Percentiles rank a stretch among this genome's conserved stretches.
Evolutionary conservation across 2,113 vertebrate genomes (phyloP).

Genomic region (Vireo altiloquus): DNA sequence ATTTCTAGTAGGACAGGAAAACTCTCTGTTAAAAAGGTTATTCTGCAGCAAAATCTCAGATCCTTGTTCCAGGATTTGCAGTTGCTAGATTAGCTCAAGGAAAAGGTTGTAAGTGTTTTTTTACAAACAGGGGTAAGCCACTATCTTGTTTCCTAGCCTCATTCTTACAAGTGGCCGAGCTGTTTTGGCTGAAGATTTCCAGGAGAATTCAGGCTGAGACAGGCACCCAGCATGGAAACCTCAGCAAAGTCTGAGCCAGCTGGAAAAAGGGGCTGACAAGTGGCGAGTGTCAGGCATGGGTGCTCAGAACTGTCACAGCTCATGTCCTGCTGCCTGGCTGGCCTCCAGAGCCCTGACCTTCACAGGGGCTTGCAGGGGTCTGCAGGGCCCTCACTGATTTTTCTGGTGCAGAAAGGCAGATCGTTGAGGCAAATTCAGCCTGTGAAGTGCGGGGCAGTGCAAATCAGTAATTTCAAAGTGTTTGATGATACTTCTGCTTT

Average conservation of each 20-base stretch:
- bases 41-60: constrained; percentile 23
- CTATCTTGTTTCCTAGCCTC: constrained; percentile 10
- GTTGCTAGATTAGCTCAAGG: constrained; percentile 34
- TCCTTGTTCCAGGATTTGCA: constrained; percentile 33
- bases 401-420: neutral
- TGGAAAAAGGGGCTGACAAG: neutral
- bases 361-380: neutral
- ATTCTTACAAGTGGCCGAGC: neutral
- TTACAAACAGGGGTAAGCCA: neutral
- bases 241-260: neutral
- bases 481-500: neutral
- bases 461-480: neutral
- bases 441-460: neutral
- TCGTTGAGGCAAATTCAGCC: neutral
- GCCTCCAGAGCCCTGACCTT: neutral
- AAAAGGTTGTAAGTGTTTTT: constrained; percentile 6
- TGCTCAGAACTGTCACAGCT: neutral
- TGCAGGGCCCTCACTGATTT: neutral
- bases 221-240: constrained; percentile 19
- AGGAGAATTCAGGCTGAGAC: neutral
- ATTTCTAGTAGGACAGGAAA: constrained; percentile 52
- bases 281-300: neutral
- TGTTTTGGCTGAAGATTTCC: neutral
- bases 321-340: neutral
- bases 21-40: constrained; percentile 52